Conservation (phyloP, 2,797 vertebrate species). For the Nannoperca obscura region DNA sequence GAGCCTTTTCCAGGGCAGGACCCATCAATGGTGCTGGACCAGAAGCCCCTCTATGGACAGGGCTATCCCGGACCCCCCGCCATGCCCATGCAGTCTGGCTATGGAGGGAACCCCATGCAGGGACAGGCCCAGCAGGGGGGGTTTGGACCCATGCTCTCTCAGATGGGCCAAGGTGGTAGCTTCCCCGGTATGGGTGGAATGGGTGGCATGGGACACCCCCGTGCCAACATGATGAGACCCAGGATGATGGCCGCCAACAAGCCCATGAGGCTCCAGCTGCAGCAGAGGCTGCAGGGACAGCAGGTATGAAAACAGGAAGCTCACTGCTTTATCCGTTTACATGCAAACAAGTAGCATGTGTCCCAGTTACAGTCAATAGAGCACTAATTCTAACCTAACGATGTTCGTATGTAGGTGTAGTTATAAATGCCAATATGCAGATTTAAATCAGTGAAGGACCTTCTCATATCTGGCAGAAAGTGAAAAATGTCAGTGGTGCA, state of each 20-base stretch:
- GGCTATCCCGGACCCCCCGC: slow-evolving; percentile 91
- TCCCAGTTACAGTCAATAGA: not conserved
- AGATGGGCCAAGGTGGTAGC: slow-evolving; percentile 88
- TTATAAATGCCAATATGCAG: not conserved
- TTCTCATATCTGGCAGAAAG: not conserved
- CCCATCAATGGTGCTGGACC: slow-evolving; percentile 90
- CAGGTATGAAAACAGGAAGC: slow-evolving; percentile 85
- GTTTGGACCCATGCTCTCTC: slow-evolving; percentile 85
- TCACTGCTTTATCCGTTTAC: not conserved
- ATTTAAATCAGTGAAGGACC: not conserved
- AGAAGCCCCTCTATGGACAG: slow-evolving; percentile 91
- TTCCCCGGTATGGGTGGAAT: slow-evolving; percentile 90
- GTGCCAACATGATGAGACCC: slow-evolving; percentile 90
- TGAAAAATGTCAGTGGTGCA: not conserved
- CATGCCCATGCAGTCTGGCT: slow-evolving; percentile 88
- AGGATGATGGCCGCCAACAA: slow-evolving; percentile 92
- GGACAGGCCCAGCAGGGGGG: slow-evolving; percentile 83
- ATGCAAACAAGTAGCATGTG: not conserved
- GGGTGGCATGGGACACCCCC: slow-evolving; percentile 90
- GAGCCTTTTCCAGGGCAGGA: slow-evolving; percentile 93
- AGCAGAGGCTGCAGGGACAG: slow-evolving; percentile 96
- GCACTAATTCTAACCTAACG: not conserved
- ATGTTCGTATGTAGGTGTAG: not conserved
- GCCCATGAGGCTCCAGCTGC: slow-evolving; percentile 95
- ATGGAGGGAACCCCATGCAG: slow-evolving; percentile 84